A percentile compares a stretch with the other conserved stretches of the same genome.
phyloP scores from a whole-genome alignment of 1,140 invertebrate genomes.

The Calephelis nemesis region DNA sequence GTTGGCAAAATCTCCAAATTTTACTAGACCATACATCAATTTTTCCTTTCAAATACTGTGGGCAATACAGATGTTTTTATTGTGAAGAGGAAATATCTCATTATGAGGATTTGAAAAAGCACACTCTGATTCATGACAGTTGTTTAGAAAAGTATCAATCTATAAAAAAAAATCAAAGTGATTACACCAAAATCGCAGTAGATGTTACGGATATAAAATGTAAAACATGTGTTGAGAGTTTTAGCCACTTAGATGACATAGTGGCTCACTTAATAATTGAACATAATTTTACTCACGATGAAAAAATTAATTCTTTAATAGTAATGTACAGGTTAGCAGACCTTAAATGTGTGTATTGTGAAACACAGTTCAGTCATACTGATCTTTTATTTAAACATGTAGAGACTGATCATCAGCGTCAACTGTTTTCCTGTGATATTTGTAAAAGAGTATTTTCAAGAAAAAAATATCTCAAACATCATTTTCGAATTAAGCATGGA shows the following conservation, averaged over 20 bases:
- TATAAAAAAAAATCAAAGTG: constrained; percentile 51
- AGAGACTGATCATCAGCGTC: constrained; percentile 49
- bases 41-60: constrained; percentile 66
- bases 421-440: constrained; percentile 53
- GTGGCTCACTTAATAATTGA: constrained; percentile 54
- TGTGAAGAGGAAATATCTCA: constrained; percentile 48
- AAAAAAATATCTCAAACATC: constrained; percentile 49
- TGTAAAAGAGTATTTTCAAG: constrained; percentile 56
- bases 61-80: constrained; percentile 62
- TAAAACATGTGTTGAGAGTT: constrained; percentile 52
- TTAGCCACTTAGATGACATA: constrained; percentile 45
- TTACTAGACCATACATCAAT: constrained; percentile 64
- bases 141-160: constrained; percentile 49
- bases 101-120: constrained; percentile 56
- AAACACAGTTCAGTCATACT: constrained; percentile 49
- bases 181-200: constrained; percentile 55
- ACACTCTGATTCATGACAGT: constrained; percentile 52
- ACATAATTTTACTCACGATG: constrained; percentile 55
- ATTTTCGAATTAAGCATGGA: constrained; percentile 53
- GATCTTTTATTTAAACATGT: constrained; percentile 56
- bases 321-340: constrained; percentile 51
- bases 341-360: constrained; percentile 49
- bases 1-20: constrained; percentile 36
- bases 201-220: constrained; percentile 59
- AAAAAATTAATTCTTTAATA: constrained; percentile 45